Evolutionary conservation across 2,113 vertebrate genomes (phyloP).

Genomic region (Acanthochromis polyacanthus): DNA sequence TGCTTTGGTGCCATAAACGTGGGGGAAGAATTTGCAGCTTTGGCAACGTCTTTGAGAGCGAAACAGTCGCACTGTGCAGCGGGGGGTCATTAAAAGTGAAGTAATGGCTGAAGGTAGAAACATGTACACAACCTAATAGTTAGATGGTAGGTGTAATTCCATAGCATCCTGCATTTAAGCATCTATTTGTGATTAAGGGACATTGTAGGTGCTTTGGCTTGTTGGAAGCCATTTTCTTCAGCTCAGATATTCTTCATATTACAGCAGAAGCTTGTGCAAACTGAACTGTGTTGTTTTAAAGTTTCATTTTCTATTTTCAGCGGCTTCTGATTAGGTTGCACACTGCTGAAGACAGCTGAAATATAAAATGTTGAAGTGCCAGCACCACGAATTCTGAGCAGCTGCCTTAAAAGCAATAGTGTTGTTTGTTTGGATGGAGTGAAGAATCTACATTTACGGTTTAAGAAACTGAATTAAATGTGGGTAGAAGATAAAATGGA

Average conservation of each 20-base stretch:
- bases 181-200: not conserved
- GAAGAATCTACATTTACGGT: too few species aligned
- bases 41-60: not conserved
- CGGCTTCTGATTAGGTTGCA: not conserved
- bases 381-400: too few species aligned
- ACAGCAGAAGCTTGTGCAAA: not conserved
- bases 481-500: too few species aligned
- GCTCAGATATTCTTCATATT: not conserved
- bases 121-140: not conserved
- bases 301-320: not conserved
- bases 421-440: too few species aligned
- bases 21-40: not conserved
- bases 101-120: not conserved
- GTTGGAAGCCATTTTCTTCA: not conserved
- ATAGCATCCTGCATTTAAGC: not conserved
- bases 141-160: not conserved
- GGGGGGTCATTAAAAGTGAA: not conserved
- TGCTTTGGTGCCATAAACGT: slow-evolving; percentile 1
- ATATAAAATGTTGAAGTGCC: too few species aligned
- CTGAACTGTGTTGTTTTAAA: not conserved
- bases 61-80: not conserved
- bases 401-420: too few species aligned
- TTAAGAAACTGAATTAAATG: too few species aligned
- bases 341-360: too few species aligned
- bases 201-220: too few species aligned